Evolutionary conservation across 2,888 invertebrate species (phyloP).

Genomic region (Melanchra persicariae): DNA sequence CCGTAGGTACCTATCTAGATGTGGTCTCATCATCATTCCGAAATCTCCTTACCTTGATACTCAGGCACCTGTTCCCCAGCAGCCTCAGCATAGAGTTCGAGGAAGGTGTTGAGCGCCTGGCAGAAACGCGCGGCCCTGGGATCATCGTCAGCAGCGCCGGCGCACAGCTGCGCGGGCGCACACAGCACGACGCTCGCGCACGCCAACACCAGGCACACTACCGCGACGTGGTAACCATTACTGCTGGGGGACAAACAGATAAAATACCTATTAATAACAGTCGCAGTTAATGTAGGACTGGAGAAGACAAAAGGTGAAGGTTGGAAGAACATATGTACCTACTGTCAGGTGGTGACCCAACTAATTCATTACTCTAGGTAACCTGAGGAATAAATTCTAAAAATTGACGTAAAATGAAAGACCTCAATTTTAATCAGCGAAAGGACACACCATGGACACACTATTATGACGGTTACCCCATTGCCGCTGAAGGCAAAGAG

Average conservation of each 20-base stretch:
- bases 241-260: constrained; percentile 69
- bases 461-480: too few relatives aligned
- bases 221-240: constrained; percentile 79
- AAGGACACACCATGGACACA: too few relatives aligned
- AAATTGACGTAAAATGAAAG: too few relatives aligned
- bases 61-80: constrained; percentile 90
- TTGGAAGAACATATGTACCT: too few relatives aligned
- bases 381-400: too few relatives aligned
- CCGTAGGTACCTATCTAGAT: too few relatives aligned
- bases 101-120: constrained; percentile 92
- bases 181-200: constrained; percentile 77
- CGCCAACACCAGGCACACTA: constrained; percentile 76
- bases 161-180: constrained; percentile 90
- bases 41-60: constrained; percentile 82
- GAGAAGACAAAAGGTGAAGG: not conserved
- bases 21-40: too few relatives aligned
- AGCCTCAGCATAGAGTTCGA: constrained; percentile 92
- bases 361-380: too few relatives aligned
- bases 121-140: constrained; percentile 92
- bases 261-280: constrained; percentile 3
- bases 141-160: constrained; percentile 91
- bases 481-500: too few relatives aligned
- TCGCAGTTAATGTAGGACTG: not conserved
- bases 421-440: too few relatives aligned
- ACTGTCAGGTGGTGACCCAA: too few relatives aligned